Evolutionary conservation across 1,140 invertebrate species (phyloP).

Genomic region (Muscidifurax raptorellus): DNA sequence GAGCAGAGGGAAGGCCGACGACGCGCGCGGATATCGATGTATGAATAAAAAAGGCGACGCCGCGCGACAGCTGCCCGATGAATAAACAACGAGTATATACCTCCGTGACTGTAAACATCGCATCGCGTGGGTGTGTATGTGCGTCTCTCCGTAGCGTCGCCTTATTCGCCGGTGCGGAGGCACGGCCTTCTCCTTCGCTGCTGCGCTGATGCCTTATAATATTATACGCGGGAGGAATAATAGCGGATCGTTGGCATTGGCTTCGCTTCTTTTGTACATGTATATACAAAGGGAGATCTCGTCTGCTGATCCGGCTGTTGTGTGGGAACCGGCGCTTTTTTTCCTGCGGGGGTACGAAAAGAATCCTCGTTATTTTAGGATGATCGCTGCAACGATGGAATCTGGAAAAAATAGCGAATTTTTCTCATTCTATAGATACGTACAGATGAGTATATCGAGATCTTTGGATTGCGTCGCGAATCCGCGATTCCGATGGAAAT

Average conservation of each 20-base stretch:
- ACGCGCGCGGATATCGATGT: not conserved
- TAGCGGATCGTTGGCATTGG: not conserved
- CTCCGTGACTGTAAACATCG: not conserved
- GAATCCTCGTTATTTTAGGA: slow-evolving; percentile 1
- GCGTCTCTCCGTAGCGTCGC: not conserved
- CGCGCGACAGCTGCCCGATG: slow-evolving; percentile 23
- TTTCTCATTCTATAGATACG: not conserved
- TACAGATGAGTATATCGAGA: not conserved
- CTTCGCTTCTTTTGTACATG: not conserved
- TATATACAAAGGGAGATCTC: not conserved
- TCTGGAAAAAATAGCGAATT: not conserved
- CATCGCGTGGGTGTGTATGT: slow-evolving; percentile 30
- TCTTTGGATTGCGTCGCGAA: no score
- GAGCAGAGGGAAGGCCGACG: not conserved
- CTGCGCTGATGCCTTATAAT: no score
- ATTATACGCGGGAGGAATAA: slow-evolving; percentile 16
- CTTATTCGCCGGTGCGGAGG: slow-evolving; percentile 21
- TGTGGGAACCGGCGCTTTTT: not conserved
- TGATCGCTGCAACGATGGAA: not conserved
- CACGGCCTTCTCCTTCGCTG: slow-evolving; percentile 21
- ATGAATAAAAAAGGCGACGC: slow-evolving; percentile 27
- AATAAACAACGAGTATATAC: slow-evolving; percentile 28
- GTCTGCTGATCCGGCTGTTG: not conserved
- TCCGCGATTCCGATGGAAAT: not conserved
- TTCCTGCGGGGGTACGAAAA: not conserved